Evolutionary conservation across 23 tunicate genomes (phyloP), one percentile per base, ranked within the genome.

Genomic region (Ascidia mentula): DNA sequence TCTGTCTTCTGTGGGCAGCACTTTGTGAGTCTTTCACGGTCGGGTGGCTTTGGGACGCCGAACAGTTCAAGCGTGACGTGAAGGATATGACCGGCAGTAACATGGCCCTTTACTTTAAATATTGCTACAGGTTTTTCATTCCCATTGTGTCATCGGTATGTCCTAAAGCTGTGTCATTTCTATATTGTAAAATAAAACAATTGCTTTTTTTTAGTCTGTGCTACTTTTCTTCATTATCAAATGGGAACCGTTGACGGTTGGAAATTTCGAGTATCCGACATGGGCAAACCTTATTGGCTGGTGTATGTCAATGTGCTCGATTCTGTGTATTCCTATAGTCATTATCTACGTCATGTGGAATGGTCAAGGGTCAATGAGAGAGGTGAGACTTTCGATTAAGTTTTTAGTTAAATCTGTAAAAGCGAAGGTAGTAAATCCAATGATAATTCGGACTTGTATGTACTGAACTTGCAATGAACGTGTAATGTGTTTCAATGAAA

Each of bases 11-110:
- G 26, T 74, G 78, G 78, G 46, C 46, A 8, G 78, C 78, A 4
- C 46, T 74, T 8, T 74, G 46, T 35, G 78, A 74, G 22, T 74
- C 78, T 35, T 12, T 74, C 4, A 24, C 78, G 6, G 78, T 74
- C 20, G 78, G 78, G 2, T 74, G 78, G 78, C 38, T 74, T 2
- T 74, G 78, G 78, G 46, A 74, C 38, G 78, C 78, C 37, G 78
- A 74, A 20, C 34, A 38, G 6, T 74, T 74, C 46, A 36, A 35
- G 34, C 34, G 34, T 6, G 78, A 74, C 26, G 46, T 74, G 34
- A 74, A 37, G 26, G 17, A 74, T 38, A 36, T 74, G 78, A 74
- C 78, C 26, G 46, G 78, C 3, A 74, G 46, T 28, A 74, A 38
- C 34, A 28, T 37, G 22, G 37, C 78, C 46, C 37, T 37, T 2